These are phyloP conservation scores for Priocnemis perturbator DNA, from an alignment of 2,888 invertebrate genomes.

Conservation along the genomic window DNA sequence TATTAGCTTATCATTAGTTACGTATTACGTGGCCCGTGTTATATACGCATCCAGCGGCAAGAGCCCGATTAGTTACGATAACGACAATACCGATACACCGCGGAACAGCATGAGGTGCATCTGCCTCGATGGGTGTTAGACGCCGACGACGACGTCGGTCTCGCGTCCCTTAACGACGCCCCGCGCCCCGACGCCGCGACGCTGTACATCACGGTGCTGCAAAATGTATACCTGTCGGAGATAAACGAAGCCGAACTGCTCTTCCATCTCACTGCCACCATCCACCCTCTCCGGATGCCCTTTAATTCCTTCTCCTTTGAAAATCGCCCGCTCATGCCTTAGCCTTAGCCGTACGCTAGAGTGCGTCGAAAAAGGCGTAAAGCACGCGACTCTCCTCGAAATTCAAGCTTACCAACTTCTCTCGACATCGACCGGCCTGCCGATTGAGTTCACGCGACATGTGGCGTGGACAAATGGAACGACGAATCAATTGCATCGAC, in stretches of 20 bases:
- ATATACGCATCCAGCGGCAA: too few relatives aligned
- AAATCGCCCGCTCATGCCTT: conserved; percentile 9
- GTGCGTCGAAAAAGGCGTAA: too few relatives aligned
- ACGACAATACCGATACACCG: conserved; percentile 38
- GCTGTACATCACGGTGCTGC: conserved; percentile 62
- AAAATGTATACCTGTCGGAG: conserved; percentile 69
- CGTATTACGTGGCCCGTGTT: too few relatives aligned
- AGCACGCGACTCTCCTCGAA: too few relatives aligned
- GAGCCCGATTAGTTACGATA: conserved; percentile 36
- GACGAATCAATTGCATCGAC: too few relatives aligned
- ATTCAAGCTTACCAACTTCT: too few relatives aligned
- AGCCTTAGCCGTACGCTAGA: too few relatives aligned
- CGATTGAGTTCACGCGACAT: too few relatives aligned
- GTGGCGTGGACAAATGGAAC: too few relatives aligned
- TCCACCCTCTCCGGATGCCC: background rate
- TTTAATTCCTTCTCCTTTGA: background rate
- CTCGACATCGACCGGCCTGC: too few relatives aligned
- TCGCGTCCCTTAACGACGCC: conserved; percentile 63
- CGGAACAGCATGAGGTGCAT: conserved; percentile 33
- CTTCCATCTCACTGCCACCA: conserved; percentile 23
- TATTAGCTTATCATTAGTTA: too few relatives aligned
- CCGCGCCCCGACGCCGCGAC: conserved; percentile 51
- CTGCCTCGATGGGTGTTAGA: conserved; percentile 23
- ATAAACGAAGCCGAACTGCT: conserved; percentile 62
- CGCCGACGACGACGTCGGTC: conserved; percentile 27